Evolutionary conservation across 2,888 invertebrate genomes (phyloP), one percentile per base, ranked within the genome.

Genomic region (Eledona agricola): DNA sequence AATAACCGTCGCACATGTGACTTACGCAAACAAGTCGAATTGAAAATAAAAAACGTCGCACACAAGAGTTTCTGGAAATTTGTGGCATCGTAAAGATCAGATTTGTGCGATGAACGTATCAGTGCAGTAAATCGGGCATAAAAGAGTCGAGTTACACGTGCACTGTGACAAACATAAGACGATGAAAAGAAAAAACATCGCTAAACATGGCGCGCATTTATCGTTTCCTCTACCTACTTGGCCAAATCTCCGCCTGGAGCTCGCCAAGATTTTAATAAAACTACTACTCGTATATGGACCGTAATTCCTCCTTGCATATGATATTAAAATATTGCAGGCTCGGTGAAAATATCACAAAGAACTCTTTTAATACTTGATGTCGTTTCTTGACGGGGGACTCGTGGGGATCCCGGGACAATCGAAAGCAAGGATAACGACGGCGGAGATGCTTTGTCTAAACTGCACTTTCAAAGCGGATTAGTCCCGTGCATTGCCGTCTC

Each of bases 41-140:
- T 35, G 35, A 20, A 17, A 35, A 22, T n/a, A 10, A 40, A 26
- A 29, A 13, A 15, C 9, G 23, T 19, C 16, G 13, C 19, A 13
- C 51, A 28, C 29, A 20, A 32, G 42, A n/a, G 51, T 37, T 25
- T 23, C 45, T 19, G 45, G 19, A 37, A 45, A 51, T 51, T 51
- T 51, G 51, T 51, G 31, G 51, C 45, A 20, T 29, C 45, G 31
- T 51, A 51, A 51, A 51, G 51, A 51, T 43, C 35, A 38, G 49
- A 23, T 49, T 38, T 28, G 29, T 38, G 31, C 31, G 40, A 38
- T 32, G 32, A 29, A 32, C 40, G 49, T 50, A 50, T 50, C 49
- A 25, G 31, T 40, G 49, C 49, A 29, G 49, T 50, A 50, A 50
- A 50, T 50, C 49, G 49, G 40, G 17, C 32, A 50, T 50, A 50